Conservation (phyloP, 2,797 vertebrate genomes). For the Antennarius maculatus region DNA sequence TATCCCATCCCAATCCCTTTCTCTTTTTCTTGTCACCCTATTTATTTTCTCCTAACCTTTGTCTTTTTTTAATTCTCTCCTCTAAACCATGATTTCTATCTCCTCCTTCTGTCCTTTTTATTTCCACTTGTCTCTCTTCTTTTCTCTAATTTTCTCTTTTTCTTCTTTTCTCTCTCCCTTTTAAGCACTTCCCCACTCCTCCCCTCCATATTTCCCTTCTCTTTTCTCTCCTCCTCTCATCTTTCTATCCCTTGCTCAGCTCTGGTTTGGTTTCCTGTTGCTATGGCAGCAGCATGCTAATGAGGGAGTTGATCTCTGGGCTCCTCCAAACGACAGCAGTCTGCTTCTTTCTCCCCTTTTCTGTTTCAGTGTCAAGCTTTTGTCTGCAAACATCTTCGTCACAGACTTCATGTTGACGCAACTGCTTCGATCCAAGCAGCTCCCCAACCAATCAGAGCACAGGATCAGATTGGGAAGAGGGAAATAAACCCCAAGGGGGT, state of each 20-base stretch:
- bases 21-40: neutral
- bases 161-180: too few species aligned
- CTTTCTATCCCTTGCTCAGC: conserved; percentile 16
- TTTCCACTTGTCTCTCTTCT: neutral
- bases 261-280: conserved; percentile 72
- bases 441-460: conserved; percentile 15
- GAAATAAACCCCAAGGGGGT: neutral
- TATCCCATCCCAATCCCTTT: too few species aligned
- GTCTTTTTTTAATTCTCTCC: neutral
- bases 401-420: neutral
- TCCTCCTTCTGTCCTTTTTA: neutral
- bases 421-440: neutral
- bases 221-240: neutral
- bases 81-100: too few species aligned
- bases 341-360: conserved; percentile 35
- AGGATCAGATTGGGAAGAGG: neutral
- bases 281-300: conserved; percentile 79
- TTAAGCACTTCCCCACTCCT: neutral
- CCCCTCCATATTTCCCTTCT: neutral
- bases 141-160: neutral
- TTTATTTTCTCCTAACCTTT: neutral
- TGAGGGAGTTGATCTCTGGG: conserved; percentile 62
- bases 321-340: conserved; percentile 48
- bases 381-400: conserved; percentile 18
- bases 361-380: conserved; percentile 11